Base-by-base conservation (phyloP, 2,888 invertebrate genomes). In the Hypomecis punctinalis region DNA sequence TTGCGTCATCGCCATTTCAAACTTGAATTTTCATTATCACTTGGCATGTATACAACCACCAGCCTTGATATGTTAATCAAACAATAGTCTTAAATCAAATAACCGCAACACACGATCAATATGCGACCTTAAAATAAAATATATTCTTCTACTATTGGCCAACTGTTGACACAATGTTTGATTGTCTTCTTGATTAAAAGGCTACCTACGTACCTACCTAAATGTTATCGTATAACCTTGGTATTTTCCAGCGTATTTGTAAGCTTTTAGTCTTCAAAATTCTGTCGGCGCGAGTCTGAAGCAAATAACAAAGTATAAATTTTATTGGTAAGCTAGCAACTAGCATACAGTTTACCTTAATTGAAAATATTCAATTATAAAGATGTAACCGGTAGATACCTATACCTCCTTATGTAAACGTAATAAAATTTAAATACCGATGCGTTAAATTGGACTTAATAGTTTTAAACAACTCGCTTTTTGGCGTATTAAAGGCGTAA, bases 11-110 rank as follows among this genome's bases (percentile, higher is more conserved):
- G 84, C 76, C 81, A 85, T 85, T 91, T 89, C 88, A 91, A 92
- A 93, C 93, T 92, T 93, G 92, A 91, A 91, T 90, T 92, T 93
- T 92, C 91, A 93, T 93, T 93, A 92, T 93, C 93, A 92, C 93
- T 88, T 91, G 84, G 84, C 85, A 82, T 86, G 88, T 91, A 89
- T 91, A 88, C 87, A 86, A 86, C 87, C 86, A 84, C 78, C 84
- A 92, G 88, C 92, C 92, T 93, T 93, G 91, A 93, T 93, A 91
- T 87, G 86, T 91, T 91, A 88, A 85, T 88, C 92, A 92, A 93
- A 93, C 92, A 92, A 92, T 90, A 88, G 90, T 79, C 87, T 82
- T 84, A 91, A 90, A 90, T 87, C 91, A 91, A 90, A 89, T 83
- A 89, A 82, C 85, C 83, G 81, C 84, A 86, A 86, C 79, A 84